Conservation (phyloP, 1,140 invertebrate species). For the Drosophila chauvacae region DNA sequence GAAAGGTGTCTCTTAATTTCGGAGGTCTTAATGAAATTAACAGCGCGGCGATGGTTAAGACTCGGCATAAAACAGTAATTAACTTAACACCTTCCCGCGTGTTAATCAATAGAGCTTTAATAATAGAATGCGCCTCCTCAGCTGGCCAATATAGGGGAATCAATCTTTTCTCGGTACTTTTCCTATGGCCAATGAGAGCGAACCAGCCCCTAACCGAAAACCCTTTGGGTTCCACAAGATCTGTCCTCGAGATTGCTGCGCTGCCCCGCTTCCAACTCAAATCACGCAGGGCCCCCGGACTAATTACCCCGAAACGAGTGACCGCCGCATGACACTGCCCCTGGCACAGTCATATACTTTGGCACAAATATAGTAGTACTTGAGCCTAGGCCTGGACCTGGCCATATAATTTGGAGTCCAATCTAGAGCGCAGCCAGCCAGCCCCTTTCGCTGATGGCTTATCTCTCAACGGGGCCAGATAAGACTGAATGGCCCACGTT, state of each 20-base stretch:
- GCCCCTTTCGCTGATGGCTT: conserved; percentile 36
- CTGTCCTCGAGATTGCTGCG: conserved; percentile 18
- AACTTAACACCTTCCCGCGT: conserved; percentile 62
- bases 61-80: conserved; percentile 49
- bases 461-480: conserved; percentile 33
- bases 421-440: conserved; percentile 25
- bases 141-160: conserved; percentile 20
- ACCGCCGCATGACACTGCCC: conserved; percentile 25
- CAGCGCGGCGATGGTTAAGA: conserved; percentile 29
- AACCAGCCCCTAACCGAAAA: conserved; percentile 31
- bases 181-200: conserved; percentile 26
- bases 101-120: conserved; percentile 53
- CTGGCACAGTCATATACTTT: conserved; percentile 27
- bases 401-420: conserved; percentile 47
- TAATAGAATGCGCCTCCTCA: conserved; percentile 39
- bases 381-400: conserved; percentile 9
- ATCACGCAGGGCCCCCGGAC: conserved; percentile 38
- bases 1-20: conserved; percentile 2
- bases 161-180: conserved; percentile 34
- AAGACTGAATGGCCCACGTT: conserved; percentile 28
- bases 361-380: conserved; percentile 23
- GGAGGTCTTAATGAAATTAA: conserved; percentile 46
- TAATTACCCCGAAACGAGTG: conserved; percentile 46
- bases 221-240: conserved; percentile 29
- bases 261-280: not conserved